Conservation (phyloP, 2,888 invertebrate species). For the Acronicta psi region DNA sequence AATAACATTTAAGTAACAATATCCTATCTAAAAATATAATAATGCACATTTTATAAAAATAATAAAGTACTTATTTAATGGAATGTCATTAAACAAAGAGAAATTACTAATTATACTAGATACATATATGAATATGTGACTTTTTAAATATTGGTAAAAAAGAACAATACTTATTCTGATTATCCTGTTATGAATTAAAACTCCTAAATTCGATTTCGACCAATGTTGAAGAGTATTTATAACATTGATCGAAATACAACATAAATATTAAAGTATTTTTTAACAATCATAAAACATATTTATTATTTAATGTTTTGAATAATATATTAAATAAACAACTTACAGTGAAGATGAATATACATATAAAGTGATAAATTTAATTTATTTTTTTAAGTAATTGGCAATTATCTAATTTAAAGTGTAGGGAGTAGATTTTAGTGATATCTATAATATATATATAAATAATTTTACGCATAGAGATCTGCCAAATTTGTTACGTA, state of each 20-base stretch:
- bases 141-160: too few relatives aligned
- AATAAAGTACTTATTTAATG: slow-evolving; percentile 10
- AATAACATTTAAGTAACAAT: slow-evolving; percentile 7
- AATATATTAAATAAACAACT: background rate
- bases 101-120: background rate
- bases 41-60: background rate
- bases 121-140: too few relatives aligned
- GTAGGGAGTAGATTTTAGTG: slow-evolving; percentile 43
- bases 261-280: too few relatives aligned
- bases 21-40: slow-evolving; percentile 1
- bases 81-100: slow-evolving; percentile 33
- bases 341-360: too few relatives aligned
- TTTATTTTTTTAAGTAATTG: slow-evolving; percentile 28
- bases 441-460: too few relatives aligned
- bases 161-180: too few relatives aligned
- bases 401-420: slow-evolving; percentile 23
- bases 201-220: background rate
- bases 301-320: background rate
- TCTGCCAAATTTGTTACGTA: background rate
- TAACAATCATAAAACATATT: background rate
- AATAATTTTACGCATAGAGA: background rate
- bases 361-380: background rate
- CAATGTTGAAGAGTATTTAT: too few relatives aligned
- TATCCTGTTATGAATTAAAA: too few relatives aligned
- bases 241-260: too few relatives aligned